A percentile compares a stretch with the other conserved stretches of the same genome.
phyloP scores from a whole-genome alignment of 2,113 vertebrate species.

The Lepidothrix coronata region DNA sequence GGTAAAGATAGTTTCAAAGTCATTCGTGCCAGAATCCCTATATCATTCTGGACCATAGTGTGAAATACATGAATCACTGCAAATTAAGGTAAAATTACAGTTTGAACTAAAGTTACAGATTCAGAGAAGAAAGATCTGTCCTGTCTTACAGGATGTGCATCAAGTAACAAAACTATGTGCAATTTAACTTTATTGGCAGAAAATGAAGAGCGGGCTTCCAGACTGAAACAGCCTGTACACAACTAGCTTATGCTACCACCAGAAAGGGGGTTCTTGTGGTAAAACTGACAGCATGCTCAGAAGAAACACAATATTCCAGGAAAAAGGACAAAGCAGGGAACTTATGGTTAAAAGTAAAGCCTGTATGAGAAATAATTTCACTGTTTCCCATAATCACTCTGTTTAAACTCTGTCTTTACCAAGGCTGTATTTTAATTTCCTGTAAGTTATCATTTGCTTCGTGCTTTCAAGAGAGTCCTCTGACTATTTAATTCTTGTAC shows the following conservation, averaged over 20 bases:
- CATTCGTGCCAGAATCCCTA: not conserved
- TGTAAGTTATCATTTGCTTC: not conserved
- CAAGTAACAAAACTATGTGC: not conserved
- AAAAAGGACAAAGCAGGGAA: not conserved
- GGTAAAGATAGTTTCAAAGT: slow-evolving; percentile 12
- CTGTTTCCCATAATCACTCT: not conserved
- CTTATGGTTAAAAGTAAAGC: not conserved
- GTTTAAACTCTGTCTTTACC: not conserved
- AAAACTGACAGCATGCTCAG: not conserved
- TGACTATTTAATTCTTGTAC: not conserved
- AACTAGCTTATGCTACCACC: not conserved
- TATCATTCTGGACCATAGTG: not conserved
- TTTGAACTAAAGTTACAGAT: not conserved
- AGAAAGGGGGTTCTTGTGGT: not conserved
- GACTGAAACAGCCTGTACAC: not conserved
- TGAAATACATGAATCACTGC: not conserved
- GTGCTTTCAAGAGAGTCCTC: not conserved
- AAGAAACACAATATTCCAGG: not conserved
- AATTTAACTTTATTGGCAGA: not conserved
- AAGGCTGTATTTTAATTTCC: not conserved
- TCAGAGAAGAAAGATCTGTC: not conserved
- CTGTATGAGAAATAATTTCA: not conserved
- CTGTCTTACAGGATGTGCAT: not conserved
- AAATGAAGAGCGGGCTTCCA: not conserved
- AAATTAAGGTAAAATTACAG: slow-evolving; percentile 19